Evolutionary conservation across 1,140 invertebrate species (phyloP).

Genomic region (Paraescarpia echinospica): DNA sequence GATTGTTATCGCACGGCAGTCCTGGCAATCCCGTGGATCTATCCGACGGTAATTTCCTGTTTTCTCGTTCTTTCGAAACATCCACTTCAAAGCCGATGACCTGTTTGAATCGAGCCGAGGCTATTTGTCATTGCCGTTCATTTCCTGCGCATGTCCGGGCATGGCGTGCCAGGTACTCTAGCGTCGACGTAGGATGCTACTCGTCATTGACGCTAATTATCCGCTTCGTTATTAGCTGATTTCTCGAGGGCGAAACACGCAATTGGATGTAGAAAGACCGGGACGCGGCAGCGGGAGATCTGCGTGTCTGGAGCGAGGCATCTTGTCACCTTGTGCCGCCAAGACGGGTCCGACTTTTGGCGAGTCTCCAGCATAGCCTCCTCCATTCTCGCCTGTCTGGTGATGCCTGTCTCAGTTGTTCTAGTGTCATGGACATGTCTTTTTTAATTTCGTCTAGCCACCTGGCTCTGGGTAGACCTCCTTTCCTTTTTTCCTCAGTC

Average conservation of each 20-base stretch:
- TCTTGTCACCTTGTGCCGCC: too few relatives aligned
- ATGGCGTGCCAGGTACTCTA: not conserved
- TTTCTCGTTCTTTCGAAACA: constrained; percentile 5
- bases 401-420: too few relatives aligned
- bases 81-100: not conserved
- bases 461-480: too few relatives aligned
- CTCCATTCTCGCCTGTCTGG: too few relatives aligned
- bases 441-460: too few relatives aligned
- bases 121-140: not conserved
- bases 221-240: not conserved
- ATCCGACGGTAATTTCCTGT: not conserved
- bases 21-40: not conserved
- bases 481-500: too few relatives aligned
- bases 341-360: too few relatives aligned
- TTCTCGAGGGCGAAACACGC: not conserved
- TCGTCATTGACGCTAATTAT: not conserved
- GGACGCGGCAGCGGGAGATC: too few relatives aligned
- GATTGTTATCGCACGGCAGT: not conserved
- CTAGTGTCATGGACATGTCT: too few relatives aligned
- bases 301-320: not conserved
- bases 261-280: not conserved
- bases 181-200: not conserved
- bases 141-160: not conserved
- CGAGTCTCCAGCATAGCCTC: too few relatives aligned
- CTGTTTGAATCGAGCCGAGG: not conserved